Base-by-base conservation (phyloP, 2,888 invertebrate species). In the Halocaridina rubra region DNA sequence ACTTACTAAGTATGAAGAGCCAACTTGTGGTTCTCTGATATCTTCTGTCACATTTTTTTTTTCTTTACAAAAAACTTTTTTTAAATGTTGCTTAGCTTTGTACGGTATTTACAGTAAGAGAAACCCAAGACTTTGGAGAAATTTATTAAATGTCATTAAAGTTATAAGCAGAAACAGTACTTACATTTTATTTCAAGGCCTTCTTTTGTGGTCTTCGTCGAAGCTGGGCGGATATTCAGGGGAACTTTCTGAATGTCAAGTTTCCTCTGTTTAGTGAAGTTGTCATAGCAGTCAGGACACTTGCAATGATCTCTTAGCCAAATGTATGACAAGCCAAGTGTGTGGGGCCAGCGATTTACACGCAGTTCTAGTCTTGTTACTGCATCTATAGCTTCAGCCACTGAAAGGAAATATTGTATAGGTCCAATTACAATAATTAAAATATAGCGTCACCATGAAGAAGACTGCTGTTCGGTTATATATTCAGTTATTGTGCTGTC, bases 241-340 rank as follows among this genome's bases (percentile, higher is more conserved):
- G 76, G 72, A 33, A 86, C 76, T 19, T 69, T 24, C 10, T 30
- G 19, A 16, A 80, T 39, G 39, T 86, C 86, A 57, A 57, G 74
- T n/a, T 27, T 72, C 13, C 84, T 33, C 24, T 86, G 86, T 24
- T 19, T 27, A 19, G 86, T 86, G 16, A 16, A n/a, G 39, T 33
- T 22, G 67, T 84, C 76, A 46, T 72, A 86, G 32, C 86, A 86
- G 27, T 72, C 29, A 3, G 16, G 24, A 61, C 86, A 86, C 71
- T 80, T 80, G 71, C 86, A 86, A 39, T 86, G 86, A 30, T 86
- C 86, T 53, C 86, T 46, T 71, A 86, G 71, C 86, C 86, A 86
- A 2, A 61, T n/a, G 67, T 86, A 82, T 16, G 84, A 27, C 2
- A 86, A 8, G 27, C 39, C 39, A 1, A 86, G 76, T 33, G 74